Conservation (phyloP, 2,797 vertebrate genomes). For the Aplochiton taeniatus region DNA sequence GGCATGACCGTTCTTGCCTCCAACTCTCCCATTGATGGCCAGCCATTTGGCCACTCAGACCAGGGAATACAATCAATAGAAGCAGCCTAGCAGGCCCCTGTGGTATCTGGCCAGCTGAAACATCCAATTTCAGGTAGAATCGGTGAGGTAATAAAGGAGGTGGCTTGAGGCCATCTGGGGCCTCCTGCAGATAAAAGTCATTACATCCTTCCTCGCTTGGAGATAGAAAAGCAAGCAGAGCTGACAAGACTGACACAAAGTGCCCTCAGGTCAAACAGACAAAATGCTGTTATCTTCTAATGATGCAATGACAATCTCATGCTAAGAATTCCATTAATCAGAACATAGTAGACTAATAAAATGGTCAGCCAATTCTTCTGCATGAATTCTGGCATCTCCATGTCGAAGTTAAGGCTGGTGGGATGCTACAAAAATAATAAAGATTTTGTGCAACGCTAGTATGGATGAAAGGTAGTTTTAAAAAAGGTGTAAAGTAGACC, state of each 20-base stretch:
- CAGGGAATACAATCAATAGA: conserved; percentile 21
- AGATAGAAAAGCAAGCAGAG: conserved; percentile 12
- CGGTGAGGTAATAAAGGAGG: conserved; percentile 33
- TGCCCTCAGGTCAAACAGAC: conserved; percentile 23
- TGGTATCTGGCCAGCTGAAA: conserved; percentile 22
- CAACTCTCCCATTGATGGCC: background rate
- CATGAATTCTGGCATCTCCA: too few species aligned
- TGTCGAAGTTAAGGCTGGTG: too few species aligned
- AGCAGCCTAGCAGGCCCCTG: conserved; percentile 21
- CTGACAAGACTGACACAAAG: conserved; percentile 10
- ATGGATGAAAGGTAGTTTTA: too few species aligned
- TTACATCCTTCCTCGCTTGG: conserved; percentile 23
- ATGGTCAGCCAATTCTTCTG: too few species aligned
- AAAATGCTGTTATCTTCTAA: conserved; percentile 22
- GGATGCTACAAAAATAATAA: too few species aligned
- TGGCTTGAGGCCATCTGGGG: conserved; percentile 40
- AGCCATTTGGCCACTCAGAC: conserved; percentile 6
- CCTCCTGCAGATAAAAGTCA: conserved; percentile 43
- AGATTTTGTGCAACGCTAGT: too few species aligned
- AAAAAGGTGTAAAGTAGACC: background rate
- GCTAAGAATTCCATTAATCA: background rate
- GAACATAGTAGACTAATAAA: too few species aligned
- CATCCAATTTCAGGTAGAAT: conserved; percentile 45
- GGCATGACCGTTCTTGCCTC: background rate
- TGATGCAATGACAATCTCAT: conserved; percentile 29